phyloP scores from a whole-genome alignment of 2,888 invertebrate species.

The Scaptomyza parva region DNA sequence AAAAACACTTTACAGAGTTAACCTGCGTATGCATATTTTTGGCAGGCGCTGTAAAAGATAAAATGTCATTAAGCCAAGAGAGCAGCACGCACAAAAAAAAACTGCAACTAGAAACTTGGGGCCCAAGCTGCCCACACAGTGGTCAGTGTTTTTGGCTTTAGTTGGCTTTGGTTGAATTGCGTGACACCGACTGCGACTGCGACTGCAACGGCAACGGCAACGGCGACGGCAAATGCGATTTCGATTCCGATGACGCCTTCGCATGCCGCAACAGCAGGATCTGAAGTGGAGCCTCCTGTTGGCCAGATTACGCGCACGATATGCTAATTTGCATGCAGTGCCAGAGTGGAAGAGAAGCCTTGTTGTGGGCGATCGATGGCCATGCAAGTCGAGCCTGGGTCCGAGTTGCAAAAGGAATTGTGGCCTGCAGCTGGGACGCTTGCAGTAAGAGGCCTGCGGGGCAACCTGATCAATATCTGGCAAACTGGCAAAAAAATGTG shows the following conservation, averaged over 20 bases:
- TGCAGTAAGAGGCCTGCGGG: constrained; percentile 40
- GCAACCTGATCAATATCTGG: constrained; percentile 72
- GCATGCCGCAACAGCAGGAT: constrained; percentile 79
- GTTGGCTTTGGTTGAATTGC: constrained; percentile 30
- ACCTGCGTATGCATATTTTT: constrained; percentile 71
- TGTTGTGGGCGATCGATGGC: constrained; percentile 69
- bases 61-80: constrained; percentile 80
- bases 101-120: constrained; percentile 20
- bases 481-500: constrained; percentile 67
- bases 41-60: constrained; percentile 58
- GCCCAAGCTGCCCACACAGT: constrained; percentile 69
- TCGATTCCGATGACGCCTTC: constrained; percentile 74
- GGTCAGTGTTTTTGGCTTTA: constrained; percentile 60
- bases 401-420: constrained; percentile 3
- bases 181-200: constrained; percentile 37
- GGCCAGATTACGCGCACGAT: constrained; percentile 79
- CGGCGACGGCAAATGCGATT: constrained; percentile 35
- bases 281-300: constrained; percentile 70
- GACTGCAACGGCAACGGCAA: constrained; percentile 67
- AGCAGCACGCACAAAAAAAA: constrained; percentile 68
- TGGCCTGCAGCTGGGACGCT: constrained; percentile 23
- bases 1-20: constrained; percentile 49
- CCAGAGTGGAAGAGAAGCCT: constrained; percentile 38
- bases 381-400: constrained; percentile 36
- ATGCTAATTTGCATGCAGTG: constrained; percentile 78